A percentile compares a stretch with the other conserved stretches of the same genome.
Evolutionary conservation across 1,140 invertebrate species (phyloP).

Genomic region (Archivesica marissinica): DNA sequence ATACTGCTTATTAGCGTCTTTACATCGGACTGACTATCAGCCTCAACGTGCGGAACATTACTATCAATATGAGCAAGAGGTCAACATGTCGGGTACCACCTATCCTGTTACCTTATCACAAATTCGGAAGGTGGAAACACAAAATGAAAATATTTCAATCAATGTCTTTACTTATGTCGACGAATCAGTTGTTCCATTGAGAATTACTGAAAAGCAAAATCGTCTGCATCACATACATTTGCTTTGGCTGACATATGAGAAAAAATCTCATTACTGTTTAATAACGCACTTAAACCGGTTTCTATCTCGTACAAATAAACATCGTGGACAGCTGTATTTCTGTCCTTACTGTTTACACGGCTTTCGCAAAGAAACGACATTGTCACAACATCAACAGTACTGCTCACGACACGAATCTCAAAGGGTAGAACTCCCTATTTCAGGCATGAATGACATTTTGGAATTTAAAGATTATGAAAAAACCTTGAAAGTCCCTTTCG

Average conservation of each 20-base stretch:
- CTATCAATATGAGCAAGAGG: not conserved
- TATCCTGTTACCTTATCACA: constrained; percentile 20
- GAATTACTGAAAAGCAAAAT: no score
- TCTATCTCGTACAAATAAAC: constrained; percentile 38
- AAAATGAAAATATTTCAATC: constrained; percentile 31
- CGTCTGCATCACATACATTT: constrained; percentile 12
- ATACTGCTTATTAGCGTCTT: no score
- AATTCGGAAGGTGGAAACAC: constrained; percentile 20
- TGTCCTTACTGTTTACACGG: constrained; percentile 30
- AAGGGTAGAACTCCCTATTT: constrained; percentile 39
- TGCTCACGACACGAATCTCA: constrained; percentile 23
- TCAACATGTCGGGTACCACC: constrained; percentile 17
- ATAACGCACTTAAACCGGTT: constrained; percentile 3
- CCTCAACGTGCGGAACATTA: constrained; percentile 3
- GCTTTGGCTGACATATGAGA: not conserved
- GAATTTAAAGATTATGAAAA: constrained; percentile 38
- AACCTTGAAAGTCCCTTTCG: constrained; percentile 28
- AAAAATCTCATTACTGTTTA: constrained; percentile 12
- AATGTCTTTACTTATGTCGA: constrained; percentile 36
- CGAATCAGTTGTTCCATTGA: not conserved
- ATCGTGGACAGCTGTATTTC: constrained; percentile 18
- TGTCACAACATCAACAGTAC: not conserved
- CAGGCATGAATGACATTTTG: constrained; percentile 23
- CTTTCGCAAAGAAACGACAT: constrained; percentile 20
- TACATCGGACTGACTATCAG: no score